A percentile compares a stretch with the other conserved stretches of the same genome.
Evolutionary conservation across 2,113 vertebrate species (phyloP).

Genomic region (Gymnorhina tibicen): DNA sequence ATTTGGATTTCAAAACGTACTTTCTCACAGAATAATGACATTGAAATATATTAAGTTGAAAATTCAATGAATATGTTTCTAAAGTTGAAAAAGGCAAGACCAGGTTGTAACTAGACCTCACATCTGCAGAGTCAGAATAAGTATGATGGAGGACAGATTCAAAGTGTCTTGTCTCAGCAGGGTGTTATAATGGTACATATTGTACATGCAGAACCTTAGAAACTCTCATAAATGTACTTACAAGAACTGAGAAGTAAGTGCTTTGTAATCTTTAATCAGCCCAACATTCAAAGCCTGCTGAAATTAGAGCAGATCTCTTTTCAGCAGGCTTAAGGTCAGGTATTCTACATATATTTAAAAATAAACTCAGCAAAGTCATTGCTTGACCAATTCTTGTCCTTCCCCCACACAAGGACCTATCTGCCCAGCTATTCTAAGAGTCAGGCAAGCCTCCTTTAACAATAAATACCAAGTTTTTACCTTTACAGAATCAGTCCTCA

Average conservation of each 20-base stretch:
- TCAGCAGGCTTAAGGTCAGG: neutral
- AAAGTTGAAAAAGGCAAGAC: neutral
- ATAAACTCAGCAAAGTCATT: neutral
- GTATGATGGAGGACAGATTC: neutral
- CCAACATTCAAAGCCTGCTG: neutral
- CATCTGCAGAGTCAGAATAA: neutral
- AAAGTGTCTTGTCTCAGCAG: neutral
- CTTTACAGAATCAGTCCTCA: neutral
- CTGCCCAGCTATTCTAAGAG: neutral
- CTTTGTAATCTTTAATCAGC: neutral
- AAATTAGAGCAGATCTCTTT: neutral
- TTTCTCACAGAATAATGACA: neutral
- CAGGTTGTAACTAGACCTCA: neutral
- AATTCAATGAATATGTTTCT: neutral
- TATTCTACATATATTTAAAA: neutral
- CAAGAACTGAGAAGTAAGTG: neutral
- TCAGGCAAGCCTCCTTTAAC: neutral
- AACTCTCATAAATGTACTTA: neutral
- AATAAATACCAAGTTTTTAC: neutral
- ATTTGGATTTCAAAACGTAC: neutral
- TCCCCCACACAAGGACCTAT: neutral
- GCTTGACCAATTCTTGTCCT: neutral
- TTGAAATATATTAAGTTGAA: neutral
- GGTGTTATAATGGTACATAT: neutral
- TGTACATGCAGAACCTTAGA: neutral